Evolutionary conservation across 2,797 vertebrate species (phyloP), one percentile per base, ranked within the genome.

Genomic region (Clamator glandarius): DNA sequence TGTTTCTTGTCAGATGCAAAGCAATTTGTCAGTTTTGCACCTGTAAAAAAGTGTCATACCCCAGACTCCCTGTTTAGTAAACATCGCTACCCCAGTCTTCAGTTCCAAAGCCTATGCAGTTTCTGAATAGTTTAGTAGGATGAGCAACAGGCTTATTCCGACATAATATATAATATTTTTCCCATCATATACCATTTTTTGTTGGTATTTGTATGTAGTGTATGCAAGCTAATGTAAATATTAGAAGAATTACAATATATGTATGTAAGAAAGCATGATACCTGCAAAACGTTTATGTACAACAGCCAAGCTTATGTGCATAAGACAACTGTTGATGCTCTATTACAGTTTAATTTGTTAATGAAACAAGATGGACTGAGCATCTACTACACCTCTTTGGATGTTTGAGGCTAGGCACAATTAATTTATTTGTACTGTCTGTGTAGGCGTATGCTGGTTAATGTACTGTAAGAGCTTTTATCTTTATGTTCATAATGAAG

Each of bases 351-450:
- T 97, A 97, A 98, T 98, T 98, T 98, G 97, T 98, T 98, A 98
- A 98, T 98, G 97, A 98, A 98, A 96, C 94, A 96, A 96, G 96
- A 97, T 91, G 87, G 95, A 97, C 96, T 81, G 42, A 96, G 95
- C 97, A 96, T 78, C 96, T 97, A 62, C 95, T 97, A 92, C 96
- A 97, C 97, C 89, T 97, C 97, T 97, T 79, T 81, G 97, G 89
- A 96, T 97, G 92, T 97, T 98, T 96, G 97, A 97, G 96, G 97
- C 93, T 96, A 97, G 95, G 96, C 96, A 97, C 97, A 97, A 98
- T 98, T 98, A 98, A 98, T 98, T 98, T 98, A 98, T 97, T 98
- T 98, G 97, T 97, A 97, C 97, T 97, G 96, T 97, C 96, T 97
- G 89, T 96, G 96, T 97, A 97, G 97, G 96, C 92, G 87, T 97